phyloP scores from a whole-genome alignment of 2,888 invertebrate genomes.

The Himalopsyche japonica region DNA sequence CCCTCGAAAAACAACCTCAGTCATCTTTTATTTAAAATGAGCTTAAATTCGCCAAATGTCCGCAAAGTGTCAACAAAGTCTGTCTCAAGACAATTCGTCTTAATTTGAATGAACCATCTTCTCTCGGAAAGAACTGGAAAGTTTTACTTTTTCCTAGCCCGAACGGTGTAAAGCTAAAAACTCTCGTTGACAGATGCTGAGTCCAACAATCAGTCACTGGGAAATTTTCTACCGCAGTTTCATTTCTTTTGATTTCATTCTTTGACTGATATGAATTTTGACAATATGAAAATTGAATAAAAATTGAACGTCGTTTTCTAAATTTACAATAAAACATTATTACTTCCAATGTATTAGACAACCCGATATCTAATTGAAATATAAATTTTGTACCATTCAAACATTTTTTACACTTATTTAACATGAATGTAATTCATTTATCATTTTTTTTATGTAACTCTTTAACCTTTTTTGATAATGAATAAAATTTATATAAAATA shows the following conservation, averaged over 20 bases:
- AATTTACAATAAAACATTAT: background rate
- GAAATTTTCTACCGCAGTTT: conserved; percentile 22
- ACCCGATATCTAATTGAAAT: too few species aligned
- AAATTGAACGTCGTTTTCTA: background rate
- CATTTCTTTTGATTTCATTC: conserved; percentile 28
- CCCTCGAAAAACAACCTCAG: conserved; percentile 17
- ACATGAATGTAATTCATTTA: too few species aligned
- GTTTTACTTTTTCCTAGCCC: conserved; percentile 25
- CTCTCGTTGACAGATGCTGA: conserved; percentile 36
- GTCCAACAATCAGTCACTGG: conserved; percentile 38
- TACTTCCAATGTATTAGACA: background rate
- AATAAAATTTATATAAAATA: too few species aligned
- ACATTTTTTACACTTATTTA: too few species aligned
- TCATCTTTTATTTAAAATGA: conserved; percentile 35
- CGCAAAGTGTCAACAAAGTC: conserved; percentile 34
- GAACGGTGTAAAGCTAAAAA: conserved; percentile 25
- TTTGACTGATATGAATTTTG: conserved; percentile 9
- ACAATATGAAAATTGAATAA: conserved; percentile 14
- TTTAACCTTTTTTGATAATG: too few species aligned
- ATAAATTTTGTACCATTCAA: too few species aligned
- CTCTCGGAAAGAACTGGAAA: conserved; percentile 22
- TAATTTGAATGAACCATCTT: conserved; percentile 39
- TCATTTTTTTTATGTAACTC: too few species aligned
- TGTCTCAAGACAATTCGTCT: conserved; percentile 38
- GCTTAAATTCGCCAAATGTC: conserved; percentile 29